Evolutionary conservation across 2,797 vertebrate species (phyloP), one percentile per base, ranked within the genome.

Genomic region (Hylomyscus alleni): DNA sequence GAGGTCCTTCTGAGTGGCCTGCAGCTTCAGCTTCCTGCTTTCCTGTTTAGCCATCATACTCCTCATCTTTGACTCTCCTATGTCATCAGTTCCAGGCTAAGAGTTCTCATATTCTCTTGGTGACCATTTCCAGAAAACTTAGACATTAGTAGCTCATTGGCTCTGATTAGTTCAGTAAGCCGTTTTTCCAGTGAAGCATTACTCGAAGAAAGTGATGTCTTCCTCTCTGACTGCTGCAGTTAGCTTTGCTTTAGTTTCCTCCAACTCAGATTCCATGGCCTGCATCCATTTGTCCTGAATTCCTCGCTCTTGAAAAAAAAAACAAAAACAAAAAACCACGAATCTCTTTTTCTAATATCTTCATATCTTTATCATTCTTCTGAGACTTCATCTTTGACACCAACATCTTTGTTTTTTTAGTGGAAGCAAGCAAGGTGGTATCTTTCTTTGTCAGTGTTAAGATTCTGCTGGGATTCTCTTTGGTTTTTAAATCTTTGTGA

Each of bases 61-160:
- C 98, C 98, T 99, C 90, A 99, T 99, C 97, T 99, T 99, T 4
- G 97, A 91, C 98, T 99, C 99, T 95, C 99, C n/a, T n/a, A 99
- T 96, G 99, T 99, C 98, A 99, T 99, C 93, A 99, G 83, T 54
- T 99, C 99, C 97, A 99, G 98, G 65, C 99, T 99, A 8, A 99
- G 98, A 77, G 98, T 98, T 98, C 99, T 99, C 83, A 99, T 99
- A 98, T 98, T 99, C 98, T 99, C 99, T 97, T 99, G 99, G 89
- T 99, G 98, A 1, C 98, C 98, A 97, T 99, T 99, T 97, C 99
- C 99, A 97, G 99, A 99, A 95, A 99, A 98, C 99, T 99, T 99
- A 95, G 99, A 99, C 98, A 99, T 99, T 0, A 99, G 98, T 15
- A 99, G 98, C 89, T 99, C 99, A 14, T 99, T 99, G 47, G 99